A percentile compares a stretch with the other conserved stretches of the same genome.
phyloP scores from a whole-genome alignment of 2,113 vertebrate species.

The Xenopus borealis region DNA sequence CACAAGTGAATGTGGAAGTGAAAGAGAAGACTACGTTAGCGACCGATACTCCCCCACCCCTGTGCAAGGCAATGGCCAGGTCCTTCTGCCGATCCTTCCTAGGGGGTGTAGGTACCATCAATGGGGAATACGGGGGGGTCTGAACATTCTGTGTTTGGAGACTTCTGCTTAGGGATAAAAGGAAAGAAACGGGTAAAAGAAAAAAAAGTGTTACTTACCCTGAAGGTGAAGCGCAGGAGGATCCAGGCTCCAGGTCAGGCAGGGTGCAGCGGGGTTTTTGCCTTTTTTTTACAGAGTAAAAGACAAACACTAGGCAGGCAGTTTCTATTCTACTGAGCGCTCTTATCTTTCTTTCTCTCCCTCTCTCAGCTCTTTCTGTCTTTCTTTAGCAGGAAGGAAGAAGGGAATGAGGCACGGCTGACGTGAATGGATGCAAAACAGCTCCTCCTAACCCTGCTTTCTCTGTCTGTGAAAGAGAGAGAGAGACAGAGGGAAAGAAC shows the following conservation, averaged over 20 bases:
- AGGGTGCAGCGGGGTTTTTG: conserved; percentile 11
- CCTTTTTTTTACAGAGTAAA: neutral
- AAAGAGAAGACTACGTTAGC: conserved; percentile 54
- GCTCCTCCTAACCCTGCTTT: conserved; percentile 67
- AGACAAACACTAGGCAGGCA: neutral
- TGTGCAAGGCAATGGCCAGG: conserved; percentile 43
- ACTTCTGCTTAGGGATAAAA: too few relatives aligned
- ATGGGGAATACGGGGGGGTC: conserved; percentile 34
- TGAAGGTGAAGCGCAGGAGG: conserved; percentile 29
- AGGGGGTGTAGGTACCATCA: conserved; percentile 24
- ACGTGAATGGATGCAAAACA: conserved; percentile 75
- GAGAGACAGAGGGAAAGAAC: conserved; percentile 13
- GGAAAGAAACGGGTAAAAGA: neutral
- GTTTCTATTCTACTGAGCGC: conserved; percentile 31
- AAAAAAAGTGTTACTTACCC: conserved; percentile 9
- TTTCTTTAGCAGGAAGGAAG: conserved; percentile 65
- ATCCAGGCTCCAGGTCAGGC: conserved; percentile 54
- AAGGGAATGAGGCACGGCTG: conserved; percentile 75
- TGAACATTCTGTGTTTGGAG: conserved; percentile 5
- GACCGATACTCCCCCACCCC: conserved; percentile 26
- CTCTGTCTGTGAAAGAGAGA: conserved; percentile 28
- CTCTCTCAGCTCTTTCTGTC: conserved; percentile 44
- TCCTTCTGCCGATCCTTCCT: neutral
- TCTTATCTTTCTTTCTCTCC: conserved; percentile 28
- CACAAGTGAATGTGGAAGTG: conserved; percentile 55